Percentiles rank a stretch among this genome's conserved stretches.
Conservation (phyloP, 2,888 invertebrate species). For the Drosophila melanosoma region DNA sequence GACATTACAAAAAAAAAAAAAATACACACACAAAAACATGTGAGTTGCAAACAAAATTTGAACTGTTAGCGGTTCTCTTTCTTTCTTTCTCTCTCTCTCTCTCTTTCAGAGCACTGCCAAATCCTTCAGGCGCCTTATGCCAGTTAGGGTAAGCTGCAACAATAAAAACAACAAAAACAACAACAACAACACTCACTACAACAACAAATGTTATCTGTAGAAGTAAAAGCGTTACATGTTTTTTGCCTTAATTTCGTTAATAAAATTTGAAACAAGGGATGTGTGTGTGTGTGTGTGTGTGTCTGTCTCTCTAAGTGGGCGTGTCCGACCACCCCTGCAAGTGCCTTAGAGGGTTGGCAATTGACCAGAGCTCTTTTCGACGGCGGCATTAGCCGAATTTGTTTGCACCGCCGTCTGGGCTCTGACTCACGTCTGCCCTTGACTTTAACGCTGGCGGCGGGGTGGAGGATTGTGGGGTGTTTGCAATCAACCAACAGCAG, state of each 20-base stretch:
- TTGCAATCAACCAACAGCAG: conserved; percentile 1
- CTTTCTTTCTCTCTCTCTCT: conserved; percentile 66
- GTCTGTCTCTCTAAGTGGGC: conserved; percentile 21
- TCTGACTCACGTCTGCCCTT: conserved; percentile 70
- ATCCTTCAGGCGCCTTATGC: conserved; percentile 82
- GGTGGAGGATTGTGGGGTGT: neutral
- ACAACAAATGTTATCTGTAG: conserved; percentile 40
- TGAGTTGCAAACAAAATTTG: conserved; percentile 62
- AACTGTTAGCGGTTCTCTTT: conserved; percentile 72
- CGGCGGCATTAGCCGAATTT: conserved; percentile 71
- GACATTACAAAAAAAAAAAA: conserved; percentile 2
- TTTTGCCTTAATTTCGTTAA: conserved; percentile 65
- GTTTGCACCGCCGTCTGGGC: conserved; percentile 75
- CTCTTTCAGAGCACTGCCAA: conserved; percentile 81
- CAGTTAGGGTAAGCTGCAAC: conserved; percentile 83
- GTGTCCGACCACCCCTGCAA: conserved; percentile 9
- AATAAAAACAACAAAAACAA: conserved; percentile 50
- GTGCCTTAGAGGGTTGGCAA: conserved; percentile 24
- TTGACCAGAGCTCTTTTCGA: conserved; percentile 20
- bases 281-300: conserved; percentile 8
- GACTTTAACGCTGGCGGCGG: conserved; percentile 31
- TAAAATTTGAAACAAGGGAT: conserved; percentile 53
- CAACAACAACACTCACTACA: conserved; percentile 37
- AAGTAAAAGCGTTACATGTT: conserved; percentile 48
- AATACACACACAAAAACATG: conserved; percentile 30